Percentiles rank a stretch among this genome's conserved stretches.
These are phyloP conservation scores for Synanthedon andrenaeformis DNA, from an alignment of 2,888 invertebrate species.

Conservation along the genomic window DNA sequence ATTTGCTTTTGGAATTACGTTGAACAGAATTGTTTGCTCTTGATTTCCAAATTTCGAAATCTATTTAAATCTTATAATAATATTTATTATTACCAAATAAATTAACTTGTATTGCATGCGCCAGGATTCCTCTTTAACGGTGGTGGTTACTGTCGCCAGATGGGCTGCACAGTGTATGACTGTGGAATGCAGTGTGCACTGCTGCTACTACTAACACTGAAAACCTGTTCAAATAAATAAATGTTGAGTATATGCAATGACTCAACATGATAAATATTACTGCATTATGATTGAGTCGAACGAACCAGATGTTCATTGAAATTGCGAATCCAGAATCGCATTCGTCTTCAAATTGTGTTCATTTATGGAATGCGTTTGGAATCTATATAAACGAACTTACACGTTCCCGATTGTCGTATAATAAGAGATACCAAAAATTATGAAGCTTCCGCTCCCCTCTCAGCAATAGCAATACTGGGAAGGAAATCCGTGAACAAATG, in stretches of 20 bases:
- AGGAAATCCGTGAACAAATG: conserved; percentile 13
- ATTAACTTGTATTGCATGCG: too few relatives aligned
- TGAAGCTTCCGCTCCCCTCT: conserved; percentile 18
- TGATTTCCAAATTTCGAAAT: too few relatives aligned
- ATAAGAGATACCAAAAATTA: conserved; percentile 18
- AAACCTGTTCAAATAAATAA: neutral
- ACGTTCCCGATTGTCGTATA: conserved; percentile 27
- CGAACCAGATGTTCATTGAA: conserved; percentile 40
- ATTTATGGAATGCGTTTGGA: conserved; percentile 56
- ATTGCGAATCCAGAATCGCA: conserved; percentile 51
- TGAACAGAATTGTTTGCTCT: neutral
- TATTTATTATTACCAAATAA: too few relatives aligned
- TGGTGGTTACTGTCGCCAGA: too few relatives aligned
- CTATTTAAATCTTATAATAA: too few relatives aligned
- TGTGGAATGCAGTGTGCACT: too few relatives aligned
- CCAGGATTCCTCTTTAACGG: too few relatives aligned
- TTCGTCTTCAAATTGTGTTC: conserved; percentile 66
- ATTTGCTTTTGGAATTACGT: neutral
- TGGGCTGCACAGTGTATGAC: too few relatives aligned
- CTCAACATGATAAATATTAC: conserved; percentile 33
- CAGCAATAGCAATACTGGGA: neutral
- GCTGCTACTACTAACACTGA: neutral
- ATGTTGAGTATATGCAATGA: neutral
- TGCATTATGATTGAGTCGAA: conserved; percentile 41
- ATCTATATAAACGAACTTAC: conserved; percentile 60